phyloP scores from a whole-genome alignment of 2,797 vertebrate genomes.

The Thamnophis elegans region DNA sequence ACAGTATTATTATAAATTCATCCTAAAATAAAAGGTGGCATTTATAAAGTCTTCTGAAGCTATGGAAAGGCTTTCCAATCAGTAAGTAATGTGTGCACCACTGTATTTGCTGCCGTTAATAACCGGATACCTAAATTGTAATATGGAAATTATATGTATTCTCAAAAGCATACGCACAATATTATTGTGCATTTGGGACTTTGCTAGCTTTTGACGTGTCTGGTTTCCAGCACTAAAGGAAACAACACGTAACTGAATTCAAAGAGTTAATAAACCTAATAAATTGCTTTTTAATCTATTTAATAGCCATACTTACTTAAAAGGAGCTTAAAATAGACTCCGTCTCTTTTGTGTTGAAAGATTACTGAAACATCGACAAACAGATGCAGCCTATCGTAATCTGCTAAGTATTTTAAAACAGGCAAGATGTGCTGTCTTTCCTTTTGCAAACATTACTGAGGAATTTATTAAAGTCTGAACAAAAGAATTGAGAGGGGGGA shows the following conservation, averaged over 20 bases:
- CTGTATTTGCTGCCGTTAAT: background rate
- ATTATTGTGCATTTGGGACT: background rate
- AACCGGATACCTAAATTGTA: background rate
- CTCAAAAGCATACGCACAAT: background rate
- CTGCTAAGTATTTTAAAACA: constrained; percentile 29
- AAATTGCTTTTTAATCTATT: constrained; percentile 2
- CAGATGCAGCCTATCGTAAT: background rate
- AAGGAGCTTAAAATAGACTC: background rate
- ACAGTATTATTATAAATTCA: background rate
- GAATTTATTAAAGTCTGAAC: background rate
- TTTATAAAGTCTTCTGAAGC: background rate
- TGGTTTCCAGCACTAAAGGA: background rate
- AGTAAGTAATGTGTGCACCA: background rate
- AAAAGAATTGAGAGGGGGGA: background rate
- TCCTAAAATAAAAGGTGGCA: background rate
- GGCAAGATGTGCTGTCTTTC: background rate
- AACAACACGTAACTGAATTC: background rate
- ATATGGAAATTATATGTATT: background rate
- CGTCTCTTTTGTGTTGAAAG: background rate
- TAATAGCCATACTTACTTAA: background rate
- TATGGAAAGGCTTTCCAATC: background rate
- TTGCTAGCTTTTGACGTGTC: background rate
- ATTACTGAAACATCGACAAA: background rate
- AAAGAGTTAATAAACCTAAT: background rate
- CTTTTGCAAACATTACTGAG: background rate